Evolutionary conservation across 2,797 vertebrate species (phyloP), one percentile per base, ranked within the genome.

Genomic region (Spinus olivaceus): DNA sequence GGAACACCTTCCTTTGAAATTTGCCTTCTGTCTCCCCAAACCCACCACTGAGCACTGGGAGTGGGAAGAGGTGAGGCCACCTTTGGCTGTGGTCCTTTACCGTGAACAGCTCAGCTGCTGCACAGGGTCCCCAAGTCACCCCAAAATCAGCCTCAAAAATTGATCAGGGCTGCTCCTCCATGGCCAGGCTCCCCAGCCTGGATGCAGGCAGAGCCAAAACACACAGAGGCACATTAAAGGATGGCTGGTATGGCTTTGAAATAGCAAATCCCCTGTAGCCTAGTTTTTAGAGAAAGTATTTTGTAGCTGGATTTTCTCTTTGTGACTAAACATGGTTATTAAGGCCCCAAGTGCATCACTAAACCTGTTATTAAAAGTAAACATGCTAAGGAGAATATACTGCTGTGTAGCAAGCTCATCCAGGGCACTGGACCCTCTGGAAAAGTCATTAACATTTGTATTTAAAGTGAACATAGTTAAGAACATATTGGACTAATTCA

Each of bases 401-500:
- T 72, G 56, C 63, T 66, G 67, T 13, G 15, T 32, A 86, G 73
- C 80, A 83, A 88, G 77, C 86, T 92, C 77, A 79, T 81, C 80
- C 90, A 91, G 77, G 70, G 73, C 1, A 2, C 93, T 61, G 82
- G 92, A 95, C 88, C 92, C 94, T 95, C 95, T 97, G 95, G 94
- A 95, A 94, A 95, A 94, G 73, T 92, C 81, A 95, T 96, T 95
- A 96, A 47, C 88, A 85, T 95, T 90, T 76, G 86, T 95, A 94
- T 96, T 94, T 81, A 96, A 95, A 95, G 86, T 60, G 88, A 96
- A 84, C n/a, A 0, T 54, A 59, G 76, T 95, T 95, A 92, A 90
- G 95, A 94, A 94, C 82, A 88, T 78, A 96, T 94, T 96, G 96
- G 94, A 81, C 76, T 96, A 96, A 94, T 95, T 96, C 94, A 81